Evolutionary conservation across 35 echinoderm and acorn worm genomes (phyloP).

Genomic region (Holothuria glaberrima): DNA sequence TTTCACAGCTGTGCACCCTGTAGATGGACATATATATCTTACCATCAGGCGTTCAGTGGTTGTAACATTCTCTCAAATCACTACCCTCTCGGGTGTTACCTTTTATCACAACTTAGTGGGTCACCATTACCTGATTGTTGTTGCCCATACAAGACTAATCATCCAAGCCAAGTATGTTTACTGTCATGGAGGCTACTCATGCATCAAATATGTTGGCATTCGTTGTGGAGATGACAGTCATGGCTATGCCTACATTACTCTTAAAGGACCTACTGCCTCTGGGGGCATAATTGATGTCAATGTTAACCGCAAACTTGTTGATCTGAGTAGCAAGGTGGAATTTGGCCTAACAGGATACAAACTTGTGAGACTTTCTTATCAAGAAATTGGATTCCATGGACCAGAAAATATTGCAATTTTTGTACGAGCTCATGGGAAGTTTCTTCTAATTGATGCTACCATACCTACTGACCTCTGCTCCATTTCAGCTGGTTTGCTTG

Average conservation of each 20-base stretch:
- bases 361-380: conserved; percentile 70
- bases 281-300: conserved; percentile 51
- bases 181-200: conserved; percentile 72
- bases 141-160: conserved; percentile 48
- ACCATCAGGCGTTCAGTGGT: conserved; percentile 43
- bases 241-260: conserved; percentile 67
- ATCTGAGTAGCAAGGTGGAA: conserved; percentile 48
- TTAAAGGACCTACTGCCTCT: conserved; percentile 38
- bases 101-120: conserved; percentile 69
- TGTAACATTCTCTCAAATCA: conserved; percentile 75
- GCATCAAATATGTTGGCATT: conserved; percentile 78
- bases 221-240: conserved; percentile 64
- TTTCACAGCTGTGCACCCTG: not conserved
- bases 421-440: conserved; percentile 65
- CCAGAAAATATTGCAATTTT: conserved; percentile 69
- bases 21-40: not conserved
- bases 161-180: conserved; percentile 83
- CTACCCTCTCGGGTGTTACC: conserved; percentile 73
- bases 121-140: conserved; percentile 70
- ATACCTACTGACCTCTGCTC: conserved; percentile 65
- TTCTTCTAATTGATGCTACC: conserved; percentile 68
- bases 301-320: conserved; percentile 52
- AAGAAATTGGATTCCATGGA: conserved; percentile 74
- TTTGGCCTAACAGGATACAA: conserved; percentile 80
- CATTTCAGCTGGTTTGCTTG: conserved; percentile 71